phyloP scores from a whole-genome alignment of 2,797 vertebrate genomes.

The Ciconia nigra region DNA sequence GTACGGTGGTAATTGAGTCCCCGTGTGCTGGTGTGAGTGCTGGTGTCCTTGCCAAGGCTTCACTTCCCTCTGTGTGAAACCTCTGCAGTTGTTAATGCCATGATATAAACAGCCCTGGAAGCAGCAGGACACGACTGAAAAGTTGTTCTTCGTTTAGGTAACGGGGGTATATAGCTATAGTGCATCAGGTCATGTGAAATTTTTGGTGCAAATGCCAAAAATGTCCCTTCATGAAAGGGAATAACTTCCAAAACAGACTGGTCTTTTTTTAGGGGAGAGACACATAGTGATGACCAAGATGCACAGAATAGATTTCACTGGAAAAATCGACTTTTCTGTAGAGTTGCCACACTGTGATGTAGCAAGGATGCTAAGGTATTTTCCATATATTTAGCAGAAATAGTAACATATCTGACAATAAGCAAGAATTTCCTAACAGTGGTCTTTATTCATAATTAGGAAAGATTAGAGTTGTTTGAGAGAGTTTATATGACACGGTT shows the following conservation, averaged over 20 bases:
- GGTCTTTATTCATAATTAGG: neutral
- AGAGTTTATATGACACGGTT: rapidly evolving
- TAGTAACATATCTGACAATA: neutral
- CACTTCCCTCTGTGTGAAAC: neutral
- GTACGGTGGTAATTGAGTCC: neutral
- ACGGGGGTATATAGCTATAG: too few species aligned
- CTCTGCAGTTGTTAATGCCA: neutral
- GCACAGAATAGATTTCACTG: neutral
- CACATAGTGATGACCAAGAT: rapidly evolving
- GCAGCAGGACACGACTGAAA: neutral
- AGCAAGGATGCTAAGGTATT: neutral
- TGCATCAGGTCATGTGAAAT: neutral
- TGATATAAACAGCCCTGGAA: neutral
- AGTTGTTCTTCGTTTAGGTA: neutral
- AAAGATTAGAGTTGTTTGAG: neutral
- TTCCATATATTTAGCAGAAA: neutral
- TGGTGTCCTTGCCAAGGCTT: neutral
- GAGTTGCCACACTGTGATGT: neutral
- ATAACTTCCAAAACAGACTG: neutral
- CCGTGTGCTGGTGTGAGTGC: neutral
- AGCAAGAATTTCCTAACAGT: neutral
- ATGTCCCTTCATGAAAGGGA: neutral
- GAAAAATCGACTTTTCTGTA: neutral
- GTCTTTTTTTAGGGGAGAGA: neutral
- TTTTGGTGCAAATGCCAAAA: neutral